These are phyloP conservation scores for Mylabris phalerata DNA, from an alignment of 1,140 invertebrate genomes.

Conservation along the genomic window DNA sequence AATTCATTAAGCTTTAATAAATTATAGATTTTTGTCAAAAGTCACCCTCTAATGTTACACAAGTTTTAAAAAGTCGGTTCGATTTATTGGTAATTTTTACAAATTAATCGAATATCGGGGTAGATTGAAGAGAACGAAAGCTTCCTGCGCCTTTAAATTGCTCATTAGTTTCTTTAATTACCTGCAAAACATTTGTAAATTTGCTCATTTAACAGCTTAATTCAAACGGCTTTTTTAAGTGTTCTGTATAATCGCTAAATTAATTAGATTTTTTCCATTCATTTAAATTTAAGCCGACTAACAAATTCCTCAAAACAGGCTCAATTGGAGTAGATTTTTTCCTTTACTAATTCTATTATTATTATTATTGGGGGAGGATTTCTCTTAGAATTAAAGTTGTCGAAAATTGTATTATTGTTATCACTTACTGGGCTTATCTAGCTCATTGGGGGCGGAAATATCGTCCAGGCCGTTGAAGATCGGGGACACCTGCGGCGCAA, in stretches of 20 bases:
- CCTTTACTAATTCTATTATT: no score
- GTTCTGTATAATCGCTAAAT: not conserved
- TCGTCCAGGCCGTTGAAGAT: conserved; percentile 28
- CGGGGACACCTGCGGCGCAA: conserved; percentile 20
- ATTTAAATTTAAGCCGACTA: not conserved
- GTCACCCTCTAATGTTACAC: no score
- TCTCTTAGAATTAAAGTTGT: no score
- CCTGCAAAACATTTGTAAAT: conserved; percentile 9
- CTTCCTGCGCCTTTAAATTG: conserved; percentile 1
- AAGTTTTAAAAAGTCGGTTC: no score
- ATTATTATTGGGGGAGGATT: no score
- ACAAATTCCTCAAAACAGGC: not conserved
- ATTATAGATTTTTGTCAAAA: no score
- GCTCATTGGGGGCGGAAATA: conserved; percentile 8
- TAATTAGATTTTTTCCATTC: not conserved
- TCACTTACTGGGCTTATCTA: conserved; percentile 11
- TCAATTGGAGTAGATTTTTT: no score
- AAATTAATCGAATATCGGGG: no score
- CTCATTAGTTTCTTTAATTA: conserved; percentile 11
- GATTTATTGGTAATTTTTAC: no score
- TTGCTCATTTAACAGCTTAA: conserved; percentile 7
- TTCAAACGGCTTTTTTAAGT: not conserved
- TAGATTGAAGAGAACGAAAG: no score
- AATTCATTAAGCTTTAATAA: no score
- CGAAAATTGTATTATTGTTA: not conserved